Base-by-base conservation (phyloP, 2,888 invertebrate genomes). In the Nemotelus nigrinus region DNA sequence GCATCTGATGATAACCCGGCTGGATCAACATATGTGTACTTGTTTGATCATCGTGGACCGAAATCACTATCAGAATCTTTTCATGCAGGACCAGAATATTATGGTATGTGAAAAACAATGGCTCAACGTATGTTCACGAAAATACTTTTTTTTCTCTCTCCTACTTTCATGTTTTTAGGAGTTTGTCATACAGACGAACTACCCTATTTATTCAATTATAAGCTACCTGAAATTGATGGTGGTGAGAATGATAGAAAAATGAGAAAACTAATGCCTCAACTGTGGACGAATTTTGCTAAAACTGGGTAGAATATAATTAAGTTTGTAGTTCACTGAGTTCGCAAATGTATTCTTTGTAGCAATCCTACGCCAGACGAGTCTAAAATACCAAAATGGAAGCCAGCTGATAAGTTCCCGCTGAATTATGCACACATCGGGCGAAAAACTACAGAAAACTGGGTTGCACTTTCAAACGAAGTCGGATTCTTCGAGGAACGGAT, bases 361-460 rank as follows among this genome's bases (percentile, higher is more conserved):
- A 90, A 93, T 85, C 94, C 94, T 0, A 93, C 90, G 8, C 88
- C 92, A 0, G 86, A 89, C n/a, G 82, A 88, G 2, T 86, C 86
- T 3, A 80, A 84, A 3, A 78, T 88, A 25, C 83, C 88, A 0
- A 89, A 89, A 80, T 94, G 94, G 93, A 83, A 87, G 48, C 89
- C 92, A 10, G 89, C 84, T 0, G 74, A 82, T 25, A 70, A 79
- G 8, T 87, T 85, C 82, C 86, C 87, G 5, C 84, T 87, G 2
- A 82, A 82, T 76, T 87, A 81, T 76, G 83, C 83, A 82, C 77
- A 87, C 82, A 79, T 88, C 89, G 88, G 92, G 90, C 85, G 92
- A 71, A 81, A 84, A 60, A 80, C 91, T 80, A 88, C 91, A 63
- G 88, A 89, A 67, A 88, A 88, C 58, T 86, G 88, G 5, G 83